These are phyloP conservation scores for Antechinus flavipes DNA, from an alignment of 2,113 vertebrate genomes.

Conservation along the genomic window DNA sequence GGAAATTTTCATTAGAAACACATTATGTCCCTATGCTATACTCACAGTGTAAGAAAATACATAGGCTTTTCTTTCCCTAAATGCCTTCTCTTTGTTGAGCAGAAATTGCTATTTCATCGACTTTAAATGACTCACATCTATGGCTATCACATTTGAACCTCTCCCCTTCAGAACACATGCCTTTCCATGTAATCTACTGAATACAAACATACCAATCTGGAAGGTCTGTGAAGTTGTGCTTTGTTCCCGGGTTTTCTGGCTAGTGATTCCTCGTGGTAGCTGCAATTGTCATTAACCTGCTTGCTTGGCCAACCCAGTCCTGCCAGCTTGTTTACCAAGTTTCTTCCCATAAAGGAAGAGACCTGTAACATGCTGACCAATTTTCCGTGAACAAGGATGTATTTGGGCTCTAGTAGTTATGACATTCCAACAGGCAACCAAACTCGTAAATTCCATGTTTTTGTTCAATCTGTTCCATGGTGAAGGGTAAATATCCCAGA, in stretches of 20 bases:
- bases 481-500: constrained; percentile 41
- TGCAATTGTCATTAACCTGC: constrained; percentile 43
- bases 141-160: neutral
- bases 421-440: constrained; percentile 30
- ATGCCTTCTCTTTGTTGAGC: accelerated
- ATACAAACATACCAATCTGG: constrained; percentile 33
- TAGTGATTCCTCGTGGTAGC: neutral
- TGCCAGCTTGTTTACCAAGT: neutral
- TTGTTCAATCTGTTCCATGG: neutral
- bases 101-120: accelerated
- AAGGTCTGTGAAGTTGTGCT: neutral
- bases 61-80: accelerated
- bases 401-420: constrained; percentile 5
- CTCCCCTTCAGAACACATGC: accelerated
- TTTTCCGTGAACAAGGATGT: constrained; percentile 54
- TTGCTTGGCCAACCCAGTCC: neutral
- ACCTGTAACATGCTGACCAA: constrained; percentile 29
- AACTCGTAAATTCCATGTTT: constrained; percentile 56
- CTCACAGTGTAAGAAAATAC: neutral
- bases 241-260: neutral
- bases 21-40: accelerated
- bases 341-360: constrained; percentile 8
- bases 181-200: neutral
- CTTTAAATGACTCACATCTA: accelerated
- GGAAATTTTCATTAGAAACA: accelerated